phyloP scores from a whole-genome alignment of 1,140 invertebrate genomes.

The Papilio machaon region DNA sequence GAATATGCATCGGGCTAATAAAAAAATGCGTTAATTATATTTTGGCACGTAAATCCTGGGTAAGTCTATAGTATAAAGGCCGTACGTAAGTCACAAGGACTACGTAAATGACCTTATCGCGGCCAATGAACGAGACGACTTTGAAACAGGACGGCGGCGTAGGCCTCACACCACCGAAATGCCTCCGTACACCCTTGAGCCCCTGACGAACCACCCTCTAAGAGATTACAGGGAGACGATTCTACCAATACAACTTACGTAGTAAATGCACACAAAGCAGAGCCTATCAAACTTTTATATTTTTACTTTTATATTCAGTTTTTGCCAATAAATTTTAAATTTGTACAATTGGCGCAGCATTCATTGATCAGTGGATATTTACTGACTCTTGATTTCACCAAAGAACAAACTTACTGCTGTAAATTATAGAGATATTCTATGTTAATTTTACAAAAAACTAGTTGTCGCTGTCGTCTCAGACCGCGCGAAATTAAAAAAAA shows the following conservation, averaged over 20 bases:
- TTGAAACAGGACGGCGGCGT: conserved; percentile 55
- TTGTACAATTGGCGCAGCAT: too few relatives aligned
- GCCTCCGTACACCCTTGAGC: conserved; percentile 48
- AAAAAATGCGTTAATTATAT: not conserved
- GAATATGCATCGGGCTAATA: not conserved
- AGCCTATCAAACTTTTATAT: conserved; percentile 11
- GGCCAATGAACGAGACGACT: conserved; percentile 68
- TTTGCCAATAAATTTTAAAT: not conserved
- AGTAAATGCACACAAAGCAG: conserved; percentile 40
- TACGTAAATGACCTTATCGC: conserved; percentile 55
- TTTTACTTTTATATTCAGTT: not conserved
- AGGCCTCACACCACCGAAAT: conserved; percentile 59
- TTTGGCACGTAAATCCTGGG: not conserved
- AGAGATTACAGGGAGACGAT: conserved; percentile 32
- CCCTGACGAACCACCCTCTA: conserved; percentile 45
- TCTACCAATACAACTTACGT: conserved; percentile 40
- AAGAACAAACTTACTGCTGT: too few relatives aligned
- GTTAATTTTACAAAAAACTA: too few relatives aligned
- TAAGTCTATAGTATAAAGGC: not conserved
- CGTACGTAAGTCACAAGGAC: conserved; percentile 28
- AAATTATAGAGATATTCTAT: too few relatives aligned
- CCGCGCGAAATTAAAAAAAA: too few relatives aligned
- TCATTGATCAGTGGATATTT: too few relatives aligned
- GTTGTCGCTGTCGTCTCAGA: too few relatives aligned
- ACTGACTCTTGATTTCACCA: too few relatives aligned